Base-by-base conservation (phyloP, 2,113 vertebrate species). In the Murina feae region DNA sequence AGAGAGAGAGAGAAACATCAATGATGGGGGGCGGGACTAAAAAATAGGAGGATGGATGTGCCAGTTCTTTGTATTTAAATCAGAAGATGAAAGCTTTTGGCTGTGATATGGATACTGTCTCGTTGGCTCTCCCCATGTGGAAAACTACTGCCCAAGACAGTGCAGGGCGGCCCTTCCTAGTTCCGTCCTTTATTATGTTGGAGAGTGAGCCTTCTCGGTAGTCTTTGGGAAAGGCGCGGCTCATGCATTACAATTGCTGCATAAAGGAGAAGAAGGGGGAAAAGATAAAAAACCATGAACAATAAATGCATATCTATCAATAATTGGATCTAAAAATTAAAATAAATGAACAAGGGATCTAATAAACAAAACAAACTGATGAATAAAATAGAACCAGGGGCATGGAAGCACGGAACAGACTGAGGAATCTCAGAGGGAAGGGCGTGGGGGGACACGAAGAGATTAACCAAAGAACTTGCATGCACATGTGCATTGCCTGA, bases 1-100 rank as follows among this genome's bases (percentile, higher is more conserved):
- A 13, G 47, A 14, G 49, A 49, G 47, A 49, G 49, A 49, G 49
- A 49, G 49, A 49, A 49, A 49, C 49, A 49, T 49, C 49, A 16
- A 49, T 16, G 49, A 49, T 16, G 49, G 39, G 1, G 49, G 51
- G 1, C n/a, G 20, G 69, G 71, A 75, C 13, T 10, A 44, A 91
- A 58, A 95, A 86, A 49, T 21, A 42, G 23, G 30, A 63, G 13
- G 84, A 91, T 4, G 28, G 51, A 75, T 69, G 42, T 13, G 6
- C 85, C 9, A 0, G 17, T 75, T 85, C 10, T 82, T 94, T 92
- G 89, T 47, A 71, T 93, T 93, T 82, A 94, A 95, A 74, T 37
- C 8, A 12, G 47, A 35, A 79, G 39, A 55, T 2, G 47, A 51
- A 82, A 74, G 21, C 11, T 32, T 89, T 93, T 35, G 44, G 23